Evolutionary conservation across 2,113 vertebrate species (phyloP).

Genomic region (rat (Rattus norvegicus)): DNA sequence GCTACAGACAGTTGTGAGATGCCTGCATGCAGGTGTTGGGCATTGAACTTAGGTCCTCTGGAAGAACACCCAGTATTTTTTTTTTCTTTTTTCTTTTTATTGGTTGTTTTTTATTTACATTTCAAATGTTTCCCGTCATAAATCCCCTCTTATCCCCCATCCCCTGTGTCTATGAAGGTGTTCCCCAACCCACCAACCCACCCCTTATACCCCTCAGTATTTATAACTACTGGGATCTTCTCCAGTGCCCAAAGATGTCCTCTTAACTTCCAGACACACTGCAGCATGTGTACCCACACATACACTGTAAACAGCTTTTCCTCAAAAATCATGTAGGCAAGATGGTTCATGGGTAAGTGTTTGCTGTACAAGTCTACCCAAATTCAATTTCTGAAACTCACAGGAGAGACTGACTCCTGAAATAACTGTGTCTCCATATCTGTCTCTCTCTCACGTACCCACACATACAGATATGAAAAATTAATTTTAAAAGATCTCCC

Average conservation of each 20-base stretch:
- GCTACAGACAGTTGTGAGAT: background rate
- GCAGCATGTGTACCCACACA: background rate
- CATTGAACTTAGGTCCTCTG: background rate
- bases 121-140: too few relatives aligned
- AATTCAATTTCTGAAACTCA: background rate
- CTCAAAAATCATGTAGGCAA: background rate
- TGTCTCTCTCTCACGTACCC: background rate
- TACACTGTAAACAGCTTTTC: background rate
- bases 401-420: background rate
- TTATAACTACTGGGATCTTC: background rate
- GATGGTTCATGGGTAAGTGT: background rate
- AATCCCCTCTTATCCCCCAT: too few relatives aligned
- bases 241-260: background rate
- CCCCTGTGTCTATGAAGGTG: too few relatives aligned
- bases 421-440: background rate
- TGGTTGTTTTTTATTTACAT: too few relatives aligned
- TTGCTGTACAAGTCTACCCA: background rate
- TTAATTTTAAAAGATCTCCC: background rate
- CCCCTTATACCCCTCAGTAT: too few relatives aligned
- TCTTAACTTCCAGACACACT: background rate
- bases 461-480: background rate
- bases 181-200: too few relatives aligned
- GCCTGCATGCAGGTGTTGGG: background rate
- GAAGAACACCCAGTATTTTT: background rate
- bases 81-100: too few relatives aligned